Base-by-base conservation (phyloP, 2,113 vertebrate species). In the Nestor notabilis region DNA sequence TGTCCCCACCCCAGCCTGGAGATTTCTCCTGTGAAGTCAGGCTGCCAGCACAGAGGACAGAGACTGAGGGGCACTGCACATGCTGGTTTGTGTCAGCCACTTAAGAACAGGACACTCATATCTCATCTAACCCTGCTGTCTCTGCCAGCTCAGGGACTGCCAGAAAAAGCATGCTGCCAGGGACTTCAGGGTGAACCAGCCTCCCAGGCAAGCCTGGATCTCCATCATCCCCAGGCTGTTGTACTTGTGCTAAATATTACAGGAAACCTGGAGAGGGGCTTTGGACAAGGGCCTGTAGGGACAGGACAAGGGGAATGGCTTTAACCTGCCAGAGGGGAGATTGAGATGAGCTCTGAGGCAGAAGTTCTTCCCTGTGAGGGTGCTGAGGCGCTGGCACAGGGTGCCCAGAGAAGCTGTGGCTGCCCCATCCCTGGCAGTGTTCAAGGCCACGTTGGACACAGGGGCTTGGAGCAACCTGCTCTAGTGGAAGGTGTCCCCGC, bases 1-100 rank as follows among this genome's bases (percentile, higher is more conserved):
- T 3, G 35, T 2, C 2, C 17, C 19, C 10, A n/a, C n/a, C 47
- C 52, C 76, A 69, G 61, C 16, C 46, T 37, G 31, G 19, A 31
- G 33, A 19, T 35, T 4, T 66, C 33, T 71, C 58, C 90, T 10
- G 5, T 69, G 86, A 80, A 87, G 70, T 70, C 39, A 58, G 46
- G 68, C 83, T 86, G 80, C 18, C 58, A 83, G 77, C 11, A 77
- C 33, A 39, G 60, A 70, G 55, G 24, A 41, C 37, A 6, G 16
- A 43, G 13, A 66, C 23, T 0, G 1, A 12, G 50, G 17, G n/a
- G 25, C 56, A 76, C 2, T 5, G 13, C 25, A 65, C n/a, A 0
- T 8, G 27, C 64, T 74, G 50, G 31, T 72, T 46, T 58, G 23
- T 55, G 58, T 61, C 58, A 31, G 63, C 35, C 49, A 60, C 49